Evolutionary conservation across 2,797 vertebrate species (phyloP), one percentile per base, ranked within the genome.

Genomic region (Pelodytes ibericus): DNA sequence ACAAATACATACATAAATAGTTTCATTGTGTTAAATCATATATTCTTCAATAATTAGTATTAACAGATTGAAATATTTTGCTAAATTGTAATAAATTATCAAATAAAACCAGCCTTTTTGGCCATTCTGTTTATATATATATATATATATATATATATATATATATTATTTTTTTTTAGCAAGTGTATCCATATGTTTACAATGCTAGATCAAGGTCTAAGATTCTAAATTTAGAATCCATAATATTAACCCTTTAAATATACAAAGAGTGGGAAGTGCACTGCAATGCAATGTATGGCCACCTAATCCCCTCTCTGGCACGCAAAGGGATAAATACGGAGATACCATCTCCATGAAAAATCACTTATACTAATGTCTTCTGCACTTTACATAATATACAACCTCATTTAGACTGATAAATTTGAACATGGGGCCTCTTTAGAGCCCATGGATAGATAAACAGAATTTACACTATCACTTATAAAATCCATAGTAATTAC

Each of bases 401-500:
- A 66, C 74, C 58, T 75, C 65, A 70, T 75, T 75, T 70, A 75
- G 56, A 44, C 57, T 75, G 74, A 75, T 75, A 33, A 53, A 62
- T 75, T 69, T 69, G 58, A 56, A 67, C 64, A 65, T 33, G 25
- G 30, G 71, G 26, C 47, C 74, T 76, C 66, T 70, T 44, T 70
- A 61, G 59, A 63, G 67, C 62, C 49, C 66, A 71, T 76, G 67
- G 66, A 44, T 71, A 63, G 66, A 76, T 70, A 71, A 69, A 63
- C 58, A 71, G 67, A 71, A 62, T 76, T 76, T 76, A 71, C 58
- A 64, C 74, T 57, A 71, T 71, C 67, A 76, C 64, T 76, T 76
- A 63, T 71, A 76, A 76, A 71, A 76, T 76, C 66, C 44, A 76
- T 76, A 76, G 67, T 76, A 71, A 76, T 76, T 76, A 76, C 59